phyloP scores from a whole-genome alignment of 92 coral and sea anemone species.

The Porites divaricata region DNA sequence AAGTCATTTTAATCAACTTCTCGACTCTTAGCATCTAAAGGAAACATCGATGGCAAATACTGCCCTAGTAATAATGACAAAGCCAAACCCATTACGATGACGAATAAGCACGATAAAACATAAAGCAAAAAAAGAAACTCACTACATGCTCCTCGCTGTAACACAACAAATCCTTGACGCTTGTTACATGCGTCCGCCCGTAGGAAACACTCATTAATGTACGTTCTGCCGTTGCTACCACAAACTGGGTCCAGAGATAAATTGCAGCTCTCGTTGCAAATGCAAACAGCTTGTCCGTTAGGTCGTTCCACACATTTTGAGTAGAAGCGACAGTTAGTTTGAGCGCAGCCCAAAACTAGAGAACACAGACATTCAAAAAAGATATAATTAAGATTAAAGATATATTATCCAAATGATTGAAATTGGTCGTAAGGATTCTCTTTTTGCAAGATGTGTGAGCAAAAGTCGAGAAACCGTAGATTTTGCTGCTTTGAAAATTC shows the following conservation, averaged over 20 bases:
- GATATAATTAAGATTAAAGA: not conserved
- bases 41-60: no score
- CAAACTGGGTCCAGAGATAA: slow-evolving; percentile 89
- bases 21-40: no score
- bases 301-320: slow-evolving; percentile 81
- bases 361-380: not conserved
- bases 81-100: not conserved
- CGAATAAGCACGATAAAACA: not conserved
- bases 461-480: no score
- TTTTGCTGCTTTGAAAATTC: no score
- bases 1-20: no score
- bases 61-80: no score
- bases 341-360: slow-evolving; percentile 77
- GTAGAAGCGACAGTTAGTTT: slow-evolving; percentile 82
- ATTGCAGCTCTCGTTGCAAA: slow-evolving; percentile 72
- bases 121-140: slow-evolving; percentile 28
- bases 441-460: no score
- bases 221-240: slow-evolving; percentile 95
- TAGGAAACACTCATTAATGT: slow-evolving; percentile 89
- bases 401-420: no score
- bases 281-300: slow-evolving; percentile 83
- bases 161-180: slow-evolving; percentile 68
- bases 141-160: slow-evolving; percentile 93
- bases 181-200: slow-evolving; percentile 86
- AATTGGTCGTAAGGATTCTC: no score